Conservation (phyloP, 2,113 vertebrate species). For the Hemiprocne comata region DNA sequence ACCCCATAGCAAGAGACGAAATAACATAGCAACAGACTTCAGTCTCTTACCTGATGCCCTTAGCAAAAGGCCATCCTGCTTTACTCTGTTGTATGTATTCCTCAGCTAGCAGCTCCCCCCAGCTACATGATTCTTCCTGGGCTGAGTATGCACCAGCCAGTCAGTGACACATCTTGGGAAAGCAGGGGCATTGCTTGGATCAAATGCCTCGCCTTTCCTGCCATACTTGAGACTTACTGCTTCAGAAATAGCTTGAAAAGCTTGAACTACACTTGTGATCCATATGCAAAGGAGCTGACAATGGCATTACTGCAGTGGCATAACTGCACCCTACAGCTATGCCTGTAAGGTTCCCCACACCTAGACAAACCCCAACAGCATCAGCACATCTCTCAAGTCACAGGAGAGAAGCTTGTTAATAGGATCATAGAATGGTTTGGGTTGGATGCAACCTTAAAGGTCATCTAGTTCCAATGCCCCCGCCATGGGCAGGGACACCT, state of each 20-base stretch:
- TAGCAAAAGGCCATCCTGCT: neutral
- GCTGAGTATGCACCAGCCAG: neutral
- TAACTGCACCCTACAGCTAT: neutral
- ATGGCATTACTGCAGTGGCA: neutral
- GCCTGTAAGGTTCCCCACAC: neutral
- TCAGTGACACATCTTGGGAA: neutral
- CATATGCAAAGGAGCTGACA: neutral
- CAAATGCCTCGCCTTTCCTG: neutral
- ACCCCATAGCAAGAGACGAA: neutral
- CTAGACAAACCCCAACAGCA: neutral
- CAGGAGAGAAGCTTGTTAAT: neutral
- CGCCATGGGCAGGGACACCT: too few species aligned
- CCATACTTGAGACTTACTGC: rapidly evolving
- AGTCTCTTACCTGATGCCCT: neutral
- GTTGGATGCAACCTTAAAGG: too few species aligned
- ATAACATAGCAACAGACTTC: neutral
- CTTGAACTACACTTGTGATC: neutral
- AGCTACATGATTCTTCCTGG: neutral
- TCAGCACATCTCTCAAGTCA: neutral
- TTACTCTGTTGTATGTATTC: neutral
- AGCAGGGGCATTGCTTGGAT: neutral
- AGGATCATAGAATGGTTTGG: too few species aligned
- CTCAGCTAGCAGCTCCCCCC: neutral
- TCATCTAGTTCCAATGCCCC: too few species aligned
- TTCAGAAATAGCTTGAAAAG: neutral